A percentile compares a stretch with the other conserved stretches of the same genome.
phyloP scores from a whole-genome alignment of 2,888 invertebrate genomes.

The Drosophila gaucha region DNA sequence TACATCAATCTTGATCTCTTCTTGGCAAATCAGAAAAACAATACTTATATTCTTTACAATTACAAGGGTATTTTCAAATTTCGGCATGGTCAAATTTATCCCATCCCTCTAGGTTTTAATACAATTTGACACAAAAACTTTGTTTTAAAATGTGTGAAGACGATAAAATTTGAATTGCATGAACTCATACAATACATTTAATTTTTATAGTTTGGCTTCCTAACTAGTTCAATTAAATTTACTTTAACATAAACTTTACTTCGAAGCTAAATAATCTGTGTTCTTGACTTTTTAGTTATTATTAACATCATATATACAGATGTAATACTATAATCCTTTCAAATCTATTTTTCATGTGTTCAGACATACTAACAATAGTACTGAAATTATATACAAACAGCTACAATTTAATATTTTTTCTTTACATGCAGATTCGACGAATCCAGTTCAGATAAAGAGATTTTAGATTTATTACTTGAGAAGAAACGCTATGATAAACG shows the following conservation, averaged over 20 bases:
- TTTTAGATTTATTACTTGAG: slow-evolving; percentile 94
- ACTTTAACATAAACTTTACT: background rate
- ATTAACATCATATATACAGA: slow-evolving; percentile 7
- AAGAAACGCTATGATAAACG: slow-evolving; percentile 96
- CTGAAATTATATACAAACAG: background rate
- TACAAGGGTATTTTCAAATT: no score
- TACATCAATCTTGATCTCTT: no score
- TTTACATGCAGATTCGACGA: slow-evolving; percentile 90
- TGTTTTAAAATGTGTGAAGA: no score
- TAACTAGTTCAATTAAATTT: background rate
- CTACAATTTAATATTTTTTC: slow-evolving; percentile 3
- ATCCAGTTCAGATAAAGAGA: slow-evolving; percentile 96
- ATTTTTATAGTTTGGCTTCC: background rate
- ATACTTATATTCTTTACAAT: no score
- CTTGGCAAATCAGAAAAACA: no score
- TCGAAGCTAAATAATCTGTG: background rate
- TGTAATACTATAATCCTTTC: background rate
- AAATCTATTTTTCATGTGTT: slow-evolving; percentile 16
- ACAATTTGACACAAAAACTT: no score
- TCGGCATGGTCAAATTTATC: no score
- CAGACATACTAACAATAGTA: slow-evolving; percentile 4
- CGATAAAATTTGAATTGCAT: background rate
- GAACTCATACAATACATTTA: background rate
- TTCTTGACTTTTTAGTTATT: background rate
- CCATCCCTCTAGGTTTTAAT: no score